These are phyloP conservation scores for Plutella xylostella DNA, from an alignment of 2,888 invertebrate species.

Conservation along the genomic window DNA sequence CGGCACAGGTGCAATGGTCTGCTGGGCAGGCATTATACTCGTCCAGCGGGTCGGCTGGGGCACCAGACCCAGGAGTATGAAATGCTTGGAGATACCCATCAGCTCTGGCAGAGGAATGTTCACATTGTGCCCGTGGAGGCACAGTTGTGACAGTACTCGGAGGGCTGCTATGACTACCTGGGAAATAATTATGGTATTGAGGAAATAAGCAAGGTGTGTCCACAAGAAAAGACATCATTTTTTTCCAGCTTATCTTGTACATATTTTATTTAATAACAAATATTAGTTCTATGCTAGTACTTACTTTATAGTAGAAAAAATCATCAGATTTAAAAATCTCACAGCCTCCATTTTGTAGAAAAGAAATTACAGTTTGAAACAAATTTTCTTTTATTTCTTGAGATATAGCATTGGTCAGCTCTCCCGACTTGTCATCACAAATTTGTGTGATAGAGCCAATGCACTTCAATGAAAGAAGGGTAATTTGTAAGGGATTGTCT, in stretches of 20 bases:
- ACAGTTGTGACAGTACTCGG: slow-evolving; percentile 48
- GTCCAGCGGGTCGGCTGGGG: slow-evolving; percentile 46
- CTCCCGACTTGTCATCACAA: slow-evolving; percentile 30
- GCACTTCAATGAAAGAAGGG: slow-evolving; percentile 43
- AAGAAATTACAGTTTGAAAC: slow-evolving; percentile 44
- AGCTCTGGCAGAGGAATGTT: slow-evolving; percentile 52
- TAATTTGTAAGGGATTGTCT: slow-evolving; percentile 39
- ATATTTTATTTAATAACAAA: too few relatives aligned
- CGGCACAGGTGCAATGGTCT: slow-evolving; percentile 67
- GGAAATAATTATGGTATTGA: slow-evolving; percentile 19
- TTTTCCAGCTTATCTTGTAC: too few relatives aligned
- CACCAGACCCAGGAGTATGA: slow-evolving; percentile 66
- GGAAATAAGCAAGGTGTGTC: too few relatives aligned
- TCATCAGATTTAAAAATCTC: too few relatives aligned
- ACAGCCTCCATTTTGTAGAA: too few relatives aligned
- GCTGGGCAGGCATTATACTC: slow-evolving; percentile 71
- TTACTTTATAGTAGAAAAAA: slow-evolving; percentile 61
- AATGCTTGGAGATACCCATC: slow-evolving; percentile 70
- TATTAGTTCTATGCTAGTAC: too few relatives aligned
- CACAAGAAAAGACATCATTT: too few relatives aligned
- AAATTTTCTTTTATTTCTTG: slow-evolving; percentile 39
- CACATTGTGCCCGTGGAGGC: slow-evolving; percentile 41
- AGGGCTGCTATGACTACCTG: slow-evolving; percentile 63
- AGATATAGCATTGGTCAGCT: slow-evolving; percentile 20
- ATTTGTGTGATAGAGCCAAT: slow-evolving; percentile 31